Conservation (phyloP, 2,797 vertebrate genomes). For the Poecile montanus region DNA sequence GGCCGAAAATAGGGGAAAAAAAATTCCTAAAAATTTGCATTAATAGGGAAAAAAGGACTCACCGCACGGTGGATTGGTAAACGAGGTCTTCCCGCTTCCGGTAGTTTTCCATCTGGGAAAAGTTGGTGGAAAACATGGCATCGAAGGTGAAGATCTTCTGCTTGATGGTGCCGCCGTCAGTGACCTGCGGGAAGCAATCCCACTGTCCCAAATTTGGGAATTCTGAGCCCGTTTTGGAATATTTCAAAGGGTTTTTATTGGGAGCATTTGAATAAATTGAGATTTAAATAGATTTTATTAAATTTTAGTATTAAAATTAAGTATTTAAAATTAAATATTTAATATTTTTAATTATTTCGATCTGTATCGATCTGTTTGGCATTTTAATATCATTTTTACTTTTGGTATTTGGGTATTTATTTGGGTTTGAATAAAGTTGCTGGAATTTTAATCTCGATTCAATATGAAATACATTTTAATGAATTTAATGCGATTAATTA, state of each 20-base stretch:
- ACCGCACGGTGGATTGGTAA: conserved; percentile 94
- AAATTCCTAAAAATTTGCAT: background rate
- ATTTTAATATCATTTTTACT: too few relatives aligned
- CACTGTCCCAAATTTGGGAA: rapidly evolving
- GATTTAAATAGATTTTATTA: rapidly evolving
- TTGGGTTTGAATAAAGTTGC: too few relatives aligned
- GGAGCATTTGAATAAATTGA: rapidly evolving
- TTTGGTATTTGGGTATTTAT: background rate
- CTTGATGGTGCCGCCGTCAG: conserved; percentile 86
- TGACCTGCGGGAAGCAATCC: conserved; percentile 74
- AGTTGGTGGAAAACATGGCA: conserved; percentile 92
- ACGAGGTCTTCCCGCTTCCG: conserved; percentile 86
- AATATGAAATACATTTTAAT: too few relatives aligned
- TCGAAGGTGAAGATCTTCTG: conserved; percentile 96
- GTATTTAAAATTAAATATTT: too few relatives aligned
- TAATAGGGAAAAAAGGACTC: conserved; percentile 17
- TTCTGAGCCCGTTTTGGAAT: rapidly evolving
- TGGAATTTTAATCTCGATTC: background rate
- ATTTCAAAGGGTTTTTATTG: rapidly evolving
- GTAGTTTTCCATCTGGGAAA: conserved; percentile 88
- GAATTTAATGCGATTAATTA: too few relatives aligned
- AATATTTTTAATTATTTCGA: rapidly evolving
- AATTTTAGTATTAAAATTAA: background rate
- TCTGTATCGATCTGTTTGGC: rapidly evolving
- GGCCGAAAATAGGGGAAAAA: rapidly evolving